A percentile compares a stretch with the other conserved stretches of the same genome.
Evolutionary conservation across 2,113 vertebrate species (phyloP).

Genomic region (Mormoops blainvillei): DNA sequence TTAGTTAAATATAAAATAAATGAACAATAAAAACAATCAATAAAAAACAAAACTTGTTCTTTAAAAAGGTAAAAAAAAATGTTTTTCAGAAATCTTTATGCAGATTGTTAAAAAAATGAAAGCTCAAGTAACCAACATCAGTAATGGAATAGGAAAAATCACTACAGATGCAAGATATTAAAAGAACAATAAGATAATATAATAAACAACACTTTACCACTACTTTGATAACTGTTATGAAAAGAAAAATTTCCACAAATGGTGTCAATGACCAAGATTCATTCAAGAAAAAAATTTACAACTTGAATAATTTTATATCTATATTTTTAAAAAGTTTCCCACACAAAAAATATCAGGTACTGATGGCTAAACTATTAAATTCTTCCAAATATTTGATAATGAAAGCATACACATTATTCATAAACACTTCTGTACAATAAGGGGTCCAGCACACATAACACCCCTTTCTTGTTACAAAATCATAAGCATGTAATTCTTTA

Average conservation of each 20-base stretch:
- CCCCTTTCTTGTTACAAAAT: too few relatives aligned
- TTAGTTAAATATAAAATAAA: background rate
- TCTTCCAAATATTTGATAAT: background rate
- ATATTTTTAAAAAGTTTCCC: background rate
- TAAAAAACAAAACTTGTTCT: background rate
- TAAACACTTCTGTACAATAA: background rate
- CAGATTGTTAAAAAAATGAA: background rate
- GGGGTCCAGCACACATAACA: too few relatives aligned
- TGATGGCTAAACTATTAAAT: background rate
- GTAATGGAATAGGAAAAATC: background rate
- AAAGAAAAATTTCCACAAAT: background rate
- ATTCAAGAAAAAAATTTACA: background rate
- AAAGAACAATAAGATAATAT: background rate
- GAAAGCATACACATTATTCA: background rate
- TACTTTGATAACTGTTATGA: background rate
- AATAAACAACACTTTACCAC: background rate
- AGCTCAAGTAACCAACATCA: background rate
- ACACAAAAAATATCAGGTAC: background rate
- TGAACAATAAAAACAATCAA: background rate
- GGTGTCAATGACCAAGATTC: background rate
- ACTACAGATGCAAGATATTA: background rate
- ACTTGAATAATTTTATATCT: background rate
- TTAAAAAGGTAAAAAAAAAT: background rate
- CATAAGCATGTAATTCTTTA: too few relatives aligned
- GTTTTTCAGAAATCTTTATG: background rate